These are phyloP conservation scores for Vidua chalybeata DNA, from an alignment of 2,113 vertebrate species.

Conservation along the genomic window DNA sequence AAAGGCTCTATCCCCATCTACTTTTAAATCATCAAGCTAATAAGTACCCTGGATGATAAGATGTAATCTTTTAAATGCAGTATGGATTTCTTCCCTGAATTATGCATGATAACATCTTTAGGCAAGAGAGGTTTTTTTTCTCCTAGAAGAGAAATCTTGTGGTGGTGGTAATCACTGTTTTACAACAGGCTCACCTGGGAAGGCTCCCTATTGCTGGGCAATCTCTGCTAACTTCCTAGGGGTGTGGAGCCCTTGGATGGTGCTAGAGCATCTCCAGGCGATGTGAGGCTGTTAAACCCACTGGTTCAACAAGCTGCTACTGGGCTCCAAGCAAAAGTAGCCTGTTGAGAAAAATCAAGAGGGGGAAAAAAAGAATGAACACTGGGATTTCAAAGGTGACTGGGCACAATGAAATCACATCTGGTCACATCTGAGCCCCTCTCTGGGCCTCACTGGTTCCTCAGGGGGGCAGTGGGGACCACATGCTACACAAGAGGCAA, in stretches of 20 bases:
- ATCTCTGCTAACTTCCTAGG: neutral
- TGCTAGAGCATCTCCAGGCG: neutral
- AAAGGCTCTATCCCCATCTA: neutral
- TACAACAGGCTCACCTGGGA: neutral
- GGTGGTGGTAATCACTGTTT: neutral
- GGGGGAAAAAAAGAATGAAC: neutral
- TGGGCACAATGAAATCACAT: neutral
- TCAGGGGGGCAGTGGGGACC: too few species aligned
- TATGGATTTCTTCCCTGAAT: slow-evolving; percentile 67
- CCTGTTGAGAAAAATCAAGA: neutral
- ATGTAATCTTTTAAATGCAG: slow-evolving; percentile 70
- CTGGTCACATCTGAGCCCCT: neutral
- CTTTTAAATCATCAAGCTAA: slow-evolving; percentile 58
- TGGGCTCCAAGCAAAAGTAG: neutral
- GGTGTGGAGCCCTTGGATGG: neutral
- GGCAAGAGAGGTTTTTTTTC: neutral
- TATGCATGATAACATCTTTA: slow-evolving; percentile 63
- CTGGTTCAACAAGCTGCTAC: neutral
- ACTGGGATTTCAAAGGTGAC: neutral
- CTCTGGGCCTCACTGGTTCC: neutral
- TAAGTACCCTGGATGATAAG: slow-evolving; percentile 62
- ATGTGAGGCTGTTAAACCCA: neutral
- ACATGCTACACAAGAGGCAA: neutral
- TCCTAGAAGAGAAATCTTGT: neutral
- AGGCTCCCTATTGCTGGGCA: neutral